Conservation (phyloP, 2,888 invertebrate species). For the Caprella mutica region DNA sequence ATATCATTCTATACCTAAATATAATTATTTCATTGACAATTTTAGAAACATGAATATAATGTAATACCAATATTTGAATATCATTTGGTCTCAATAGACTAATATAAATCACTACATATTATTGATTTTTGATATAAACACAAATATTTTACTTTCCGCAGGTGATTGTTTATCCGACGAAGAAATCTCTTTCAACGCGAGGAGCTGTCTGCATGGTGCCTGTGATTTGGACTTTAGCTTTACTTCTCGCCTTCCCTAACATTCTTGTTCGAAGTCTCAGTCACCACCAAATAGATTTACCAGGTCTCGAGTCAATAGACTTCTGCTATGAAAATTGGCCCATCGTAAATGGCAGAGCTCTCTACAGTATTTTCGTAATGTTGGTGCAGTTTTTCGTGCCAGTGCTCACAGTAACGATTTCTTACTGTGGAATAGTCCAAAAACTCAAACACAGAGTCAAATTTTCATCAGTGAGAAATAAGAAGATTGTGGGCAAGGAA, state of each 20-base stretch:
- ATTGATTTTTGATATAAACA: too few relatives aligned
- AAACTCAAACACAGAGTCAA: constrained; percentile 7
- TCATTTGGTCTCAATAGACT: too few relatives aligned
- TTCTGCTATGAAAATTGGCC: constrained; percentile 77
- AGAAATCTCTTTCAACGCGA: constrained; percentile 10
- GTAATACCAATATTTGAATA: too few relatives aligned
- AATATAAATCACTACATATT: too few relatives aligned
- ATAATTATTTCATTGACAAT: too few relatives aligned
- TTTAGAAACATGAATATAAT: too few relatives aligned
- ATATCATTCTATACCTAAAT: too few relatives aligned
- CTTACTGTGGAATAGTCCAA: constrained; percentile 58
- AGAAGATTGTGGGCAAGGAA: not conserved
- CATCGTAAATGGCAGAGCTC: constrained; percentile 50
- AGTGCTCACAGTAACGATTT: constrained; percentile 66
- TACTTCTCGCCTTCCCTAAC: constrained; percentile 65
- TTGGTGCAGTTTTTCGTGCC: constrained; percentile 74
- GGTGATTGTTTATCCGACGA: constrained; percentile 14
- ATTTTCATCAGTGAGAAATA: not conserved
- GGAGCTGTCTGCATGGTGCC: constrained; percentile 59
- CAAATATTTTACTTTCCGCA: constrained; percentile 1
- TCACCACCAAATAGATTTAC: constrained; percentile 46
- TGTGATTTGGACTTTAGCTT: constrained; percentile 42
- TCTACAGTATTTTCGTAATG: constrained; percentile 70
- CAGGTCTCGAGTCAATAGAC: constrained; percentile 47
- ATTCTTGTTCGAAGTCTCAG: constrained; percentile 48